phyloP scores from a whole-genome alignment of 2,113 vertebrate species.

The Drymodes brunneopygia region DNA sequence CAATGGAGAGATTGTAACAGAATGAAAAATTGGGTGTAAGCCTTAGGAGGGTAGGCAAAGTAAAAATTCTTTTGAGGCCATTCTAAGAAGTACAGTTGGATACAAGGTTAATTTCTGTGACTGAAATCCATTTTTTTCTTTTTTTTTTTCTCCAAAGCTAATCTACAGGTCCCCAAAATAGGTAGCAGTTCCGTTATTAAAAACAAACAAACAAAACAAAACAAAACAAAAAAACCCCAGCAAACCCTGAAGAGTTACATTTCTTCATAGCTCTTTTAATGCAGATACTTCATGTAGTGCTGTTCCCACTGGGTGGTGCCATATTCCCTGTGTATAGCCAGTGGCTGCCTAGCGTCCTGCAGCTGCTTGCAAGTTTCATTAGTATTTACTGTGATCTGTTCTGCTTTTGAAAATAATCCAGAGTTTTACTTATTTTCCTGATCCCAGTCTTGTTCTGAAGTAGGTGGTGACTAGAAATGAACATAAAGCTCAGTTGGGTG shows the following conservation, averaged over 20 bases:
- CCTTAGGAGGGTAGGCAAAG: background rate
- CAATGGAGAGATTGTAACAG: background rate
- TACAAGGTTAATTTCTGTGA: background rate
- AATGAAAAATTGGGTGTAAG: background rate
- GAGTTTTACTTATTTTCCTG: background rate
- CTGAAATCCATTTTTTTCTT: background rate
- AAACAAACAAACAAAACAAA: background rate
- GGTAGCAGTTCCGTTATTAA: background rate
- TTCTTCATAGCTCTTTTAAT: background rate
- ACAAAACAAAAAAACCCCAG: background rate
- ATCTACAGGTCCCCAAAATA: background rate
- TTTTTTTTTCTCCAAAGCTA: background rate
- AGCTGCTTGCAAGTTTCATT: background rate
- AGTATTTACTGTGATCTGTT: background rate
- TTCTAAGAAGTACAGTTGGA: background rate
- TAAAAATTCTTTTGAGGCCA: background rate
- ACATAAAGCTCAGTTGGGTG: background rate
- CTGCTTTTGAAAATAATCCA: background rate
- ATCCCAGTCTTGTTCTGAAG: background rate
- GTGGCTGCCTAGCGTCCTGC: background rate
- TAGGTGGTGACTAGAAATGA: background rate
- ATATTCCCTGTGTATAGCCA: slow-evolving; percentile 1
- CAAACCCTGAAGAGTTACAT: background rate
- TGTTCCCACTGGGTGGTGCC: slow-evolving; percentile 72
- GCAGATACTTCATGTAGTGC: background rate